These are phyloP conservation scores for Leptatherina wallacei DNA, from an alignment of 2,797 vertebrate genomes.

Conservation along the genomic window DNA sequence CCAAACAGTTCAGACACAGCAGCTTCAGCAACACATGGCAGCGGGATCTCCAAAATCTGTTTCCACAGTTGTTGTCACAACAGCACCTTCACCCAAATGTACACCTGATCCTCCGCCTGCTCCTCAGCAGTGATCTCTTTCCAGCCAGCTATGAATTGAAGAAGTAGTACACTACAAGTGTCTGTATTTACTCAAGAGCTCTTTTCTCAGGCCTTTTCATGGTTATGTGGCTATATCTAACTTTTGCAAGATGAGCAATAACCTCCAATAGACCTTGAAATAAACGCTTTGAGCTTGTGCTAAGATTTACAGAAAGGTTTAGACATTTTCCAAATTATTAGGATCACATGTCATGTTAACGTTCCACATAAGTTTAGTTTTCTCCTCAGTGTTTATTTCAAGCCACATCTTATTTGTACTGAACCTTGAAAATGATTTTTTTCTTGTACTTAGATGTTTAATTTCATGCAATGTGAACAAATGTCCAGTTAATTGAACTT, in stretches of 20 bases:
- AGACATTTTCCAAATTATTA: neutral
- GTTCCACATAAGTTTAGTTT: neutral
- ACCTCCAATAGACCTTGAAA: neutral
- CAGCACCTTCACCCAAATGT: slow-evolving; percentile 91
- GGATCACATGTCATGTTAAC: neutral
- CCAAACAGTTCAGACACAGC: slow-evolving; percentile 93
- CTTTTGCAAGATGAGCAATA: neutral
- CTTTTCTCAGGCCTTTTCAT: neutral
- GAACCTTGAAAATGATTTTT: neutral
- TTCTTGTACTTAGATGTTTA: neutral
- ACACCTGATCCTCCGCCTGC: slow-evolving; percentile 86
- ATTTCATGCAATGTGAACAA: neutral
- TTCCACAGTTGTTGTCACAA: slow-evolving; percentile 96
- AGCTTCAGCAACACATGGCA: slow-evolving; percentile 92
- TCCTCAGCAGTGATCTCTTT: slow-evolving; percentile 54
- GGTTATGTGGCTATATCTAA: neutral
- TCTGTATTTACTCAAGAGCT: neutral
- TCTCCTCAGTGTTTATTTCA: neutral
- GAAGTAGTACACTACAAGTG: neutral
- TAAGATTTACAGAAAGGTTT: neutral
- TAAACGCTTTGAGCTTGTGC: neutral
- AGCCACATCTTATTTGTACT: neutral
- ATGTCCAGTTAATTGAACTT: neutral
- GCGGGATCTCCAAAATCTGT: slow-evolving; percentile 90
- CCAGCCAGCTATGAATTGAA: neutral